Conservation (phyloP, 2,797 vertebrate species). For the Corythornis leucogaster region DNA sequence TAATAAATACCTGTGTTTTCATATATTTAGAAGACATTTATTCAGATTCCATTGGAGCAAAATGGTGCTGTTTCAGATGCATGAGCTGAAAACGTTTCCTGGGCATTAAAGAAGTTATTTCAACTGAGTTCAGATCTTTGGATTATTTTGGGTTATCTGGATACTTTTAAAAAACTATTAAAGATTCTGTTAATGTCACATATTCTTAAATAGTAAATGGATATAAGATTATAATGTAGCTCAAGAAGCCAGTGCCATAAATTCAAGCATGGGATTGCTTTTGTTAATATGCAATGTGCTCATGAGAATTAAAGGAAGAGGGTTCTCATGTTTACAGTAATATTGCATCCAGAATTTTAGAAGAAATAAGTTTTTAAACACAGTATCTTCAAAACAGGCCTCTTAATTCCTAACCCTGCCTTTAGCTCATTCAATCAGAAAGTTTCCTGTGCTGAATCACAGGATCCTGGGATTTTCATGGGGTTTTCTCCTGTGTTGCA, state of each 20-base stretch:
- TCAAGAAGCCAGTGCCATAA: not conserved
- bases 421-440: not conserved
- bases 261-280: not conserved
- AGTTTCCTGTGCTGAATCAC: not conserved
- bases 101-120: not conserved
- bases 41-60: not conserved
- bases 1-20: not conserved
- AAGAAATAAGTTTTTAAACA: not conserved
- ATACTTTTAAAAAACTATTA: not conserved
- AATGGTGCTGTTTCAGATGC: not conserved
- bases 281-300: not conserved
- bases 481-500: conserved; percentile 62
- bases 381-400: not conserved
- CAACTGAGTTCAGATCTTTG: not conserved
- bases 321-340: not conserved
- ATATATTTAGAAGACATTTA: not conserved
- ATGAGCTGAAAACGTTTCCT: not conserved
- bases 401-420: not conserved
- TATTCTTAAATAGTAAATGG: not conserved
- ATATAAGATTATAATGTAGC: not conserved
- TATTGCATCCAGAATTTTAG: not conserved
- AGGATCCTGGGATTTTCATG: not conserved
- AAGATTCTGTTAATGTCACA: not conserved
- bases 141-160: not conserved
- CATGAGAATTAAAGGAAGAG: not conserved